Percentiles rank a stretch among this genome's conserved stretches.
Evolutionary conservation across 2,888 invertebrate genomes (phyloP).

Genomic region (Podabrus alpinus): DNA sequence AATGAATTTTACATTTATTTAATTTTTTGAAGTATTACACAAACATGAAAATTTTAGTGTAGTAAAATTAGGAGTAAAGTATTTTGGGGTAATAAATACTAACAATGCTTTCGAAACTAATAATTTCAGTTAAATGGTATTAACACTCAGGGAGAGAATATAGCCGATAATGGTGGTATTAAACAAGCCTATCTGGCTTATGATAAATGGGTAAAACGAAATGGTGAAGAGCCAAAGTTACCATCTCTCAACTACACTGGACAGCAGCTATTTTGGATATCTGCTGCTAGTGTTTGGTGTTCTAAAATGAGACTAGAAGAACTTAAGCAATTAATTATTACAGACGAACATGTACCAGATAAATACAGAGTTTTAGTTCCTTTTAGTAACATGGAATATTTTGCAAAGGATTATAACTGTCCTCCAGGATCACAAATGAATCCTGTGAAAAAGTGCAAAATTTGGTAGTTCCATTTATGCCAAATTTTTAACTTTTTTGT

Average conservation of each 20-base stretch:
- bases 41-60: background rate
- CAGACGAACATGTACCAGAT: constrained; percentile 56
- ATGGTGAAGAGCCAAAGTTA: constrained; percentile 47
- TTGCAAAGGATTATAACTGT: constrained; percentile 66
- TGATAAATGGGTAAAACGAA: constrained; percentile 47
- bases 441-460: constrained; percentile 63
- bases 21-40: background rate
- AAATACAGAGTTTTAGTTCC: constrained; percentile 65
- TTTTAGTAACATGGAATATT: constrained; percentile 63
- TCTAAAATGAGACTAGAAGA: constrained; percentile 51
- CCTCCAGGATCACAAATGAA: constrained; percentile 64
- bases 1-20: background rate
- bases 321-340: constrained; percentile 47
- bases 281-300: constrained; percentile 67
- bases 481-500: background rate
- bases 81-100: constrained; percentile 47
- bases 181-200: constrained; percentile 75
- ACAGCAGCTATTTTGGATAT: constrained; percentile 63
- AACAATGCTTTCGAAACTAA: constrained; percentile 70
- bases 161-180: constrained; percentile 92
- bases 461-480: constrained; percentile 59
- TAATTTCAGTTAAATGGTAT: constrained; percentile 79
- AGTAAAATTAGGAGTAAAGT: background rate
- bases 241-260: constrained; percentile 52
- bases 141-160: constrained; percentile 92